A percentile compares a stretch with the other conserved stretches of the same genome.
phyloP scores from a whole-genome alignment of 2,797 vertebrate genomes.

The Myotis myotis region DNA sequence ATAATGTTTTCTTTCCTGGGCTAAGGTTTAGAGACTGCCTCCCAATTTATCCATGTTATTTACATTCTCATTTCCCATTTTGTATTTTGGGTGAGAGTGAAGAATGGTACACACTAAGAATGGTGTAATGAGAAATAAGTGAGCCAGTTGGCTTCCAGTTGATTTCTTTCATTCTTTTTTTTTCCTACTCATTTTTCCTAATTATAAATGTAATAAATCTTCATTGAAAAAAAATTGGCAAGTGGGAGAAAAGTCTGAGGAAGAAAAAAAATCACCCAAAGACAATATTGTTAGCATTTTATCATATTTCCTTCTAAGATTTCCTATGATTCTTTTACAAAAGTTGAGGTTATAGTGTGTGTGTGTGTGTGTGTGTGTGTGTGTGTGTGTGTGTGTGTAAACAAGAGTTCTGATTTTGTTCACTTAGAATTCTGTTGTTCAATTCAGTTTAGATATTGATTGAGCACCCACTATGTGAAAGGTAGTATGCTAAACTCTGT shows the following conservation, averaged over 20 bases:
- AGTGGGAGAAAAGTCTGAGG: background rate
- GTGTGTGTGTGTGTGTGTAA: background rate
- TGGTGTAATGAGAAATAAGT: background rate
- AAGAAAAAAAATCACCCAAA: background rate
- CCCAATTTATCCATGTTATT: background rate
- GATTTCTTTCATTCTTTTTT: background rate
- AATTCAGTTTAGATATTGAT: background rate
- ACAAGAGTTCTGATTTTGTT: background rate
- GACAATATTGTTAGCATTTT: background rate
- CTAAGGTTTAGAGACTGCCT: background rate
- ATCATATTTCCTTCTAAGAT: background rate
- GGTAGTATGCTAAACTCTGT: background rate
- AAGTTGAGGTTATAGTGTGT: background rate
- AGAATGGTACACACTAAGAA: background rate
- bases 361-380: background rate
- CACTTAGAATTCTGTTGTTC: background rate
- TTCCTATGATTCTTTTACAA: background rate
- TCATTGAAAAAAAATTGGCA: background rate
- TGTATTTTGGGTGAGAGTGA: background rate
- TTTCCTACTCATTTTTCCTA: background rate
- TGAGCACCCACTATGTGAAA: background rate
- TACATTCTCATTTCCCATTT: background rate
- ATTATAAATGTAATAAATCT: slow-evolving; percentile 8
- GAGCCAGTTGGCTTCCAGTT: background rate
- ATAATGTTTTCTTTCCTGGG: slow-evolving; percentile 29